A percentile compares a stretch with the other conserved stretches of the same genome.
These are phyloP conservation scores for Tipula unca DNA, from an alignment of 2,888 invertebrate species.

Conservation along the genomic window DNA sequence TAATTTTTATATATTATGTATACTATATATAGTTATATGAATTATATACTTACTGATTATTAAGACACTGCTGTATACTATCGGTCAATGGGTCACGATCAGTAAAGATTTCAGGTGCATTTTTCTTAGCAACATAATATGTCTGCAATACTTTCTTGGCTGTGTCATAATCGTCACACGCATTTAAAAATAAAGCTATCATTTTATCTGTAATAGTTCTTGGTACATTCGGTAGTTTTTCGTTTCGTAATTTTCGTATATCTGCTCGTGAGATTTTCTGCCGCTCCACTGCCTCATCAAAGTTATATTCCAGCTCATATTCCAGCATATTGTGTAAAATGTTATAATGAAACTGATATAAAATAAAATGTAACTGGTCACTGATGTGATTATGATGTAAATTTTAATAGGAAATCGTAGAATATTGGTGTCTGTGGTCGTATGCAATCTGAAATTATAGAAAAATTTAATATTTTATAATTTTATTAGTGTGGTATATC, in stretches of 20 bases:
- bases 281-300: slow-evolving; percentile 24
- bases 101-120: slow-evolving; percentile 54
- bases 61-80: slow-evolving; percentile 41
- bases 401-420: too few relatives aligned
- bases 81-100: slow-evolving; percentile 44
- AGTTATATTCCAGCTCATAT: slow-evolving; percentile 25
- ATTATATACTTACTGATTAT: slow-evolving; percentile 43
- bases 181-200: slow-evolving; percentile 26
- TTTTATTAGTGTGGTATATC: too few relatives aligned
- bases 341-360: too few relatives aligned
- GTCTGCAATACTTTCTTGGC: slow-evolving; percentile 39
- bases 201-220: slow-evolving; percentile 26
- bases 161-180: slow-evolving; percentile 24
- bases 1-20: background rate
- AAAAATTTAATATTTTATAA: too few relatives aligned
- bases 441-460: too few relatives aligned
- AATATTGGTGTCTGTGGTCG: too few relatives aligned
- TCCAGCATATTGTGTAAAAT: slow-evolving; percentile 20
- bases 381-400: too few relatives aligned
- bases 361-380: too few relatives aligned
- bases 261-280: slow-evolving; percentile 22
- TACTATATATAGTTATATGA: too few relatives aligned
- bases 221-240: slow-evolving; percentile 23
- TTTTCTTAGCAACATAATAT: slow-evolving; percentile 51
- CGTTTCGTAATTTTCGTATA: slow-evolving; percentile 22